These are phyloP conservation scores for Clarias magur DNA, from an alignment of 2,113 vertebrate genomes.

Conservation along the genomic window DNA sequence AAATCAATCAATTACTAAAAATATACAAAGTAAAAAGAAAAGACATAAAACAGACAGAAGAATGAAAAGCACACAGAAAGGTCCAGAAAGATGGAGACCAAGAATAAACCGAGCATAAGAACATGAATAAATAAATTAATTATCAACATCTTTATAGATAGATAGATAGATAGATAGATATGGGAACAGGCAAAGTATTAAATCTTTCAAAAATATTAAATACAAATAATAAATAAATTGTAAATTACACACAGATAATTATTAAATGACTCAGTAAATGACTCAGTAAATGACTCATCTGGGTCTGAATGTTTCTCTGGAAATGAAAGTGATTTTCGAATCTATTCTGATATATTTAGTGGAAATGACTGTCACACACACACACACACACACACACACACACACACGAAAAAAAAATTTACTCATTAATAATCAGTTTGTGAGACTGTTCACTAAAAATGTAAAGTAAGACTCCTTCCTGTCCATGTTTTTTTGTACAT, in stretches of 20 bases:
- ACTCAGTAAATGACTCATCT: not conserved
- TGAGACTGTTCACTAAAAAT: not conserved
- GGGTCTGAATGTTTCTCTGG: not conserved
- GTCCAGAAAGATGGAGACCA: too few species aligned
- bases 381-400: not conserved
- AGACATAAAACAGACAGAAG: too few species aligned
- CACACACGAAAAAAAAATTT: not conserved
- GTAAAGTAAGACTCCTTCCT: not conserved
- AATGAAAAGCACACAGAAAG: too few species aligned
- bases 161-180: too few species aligned
- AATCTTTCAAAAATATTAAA: not conserved
- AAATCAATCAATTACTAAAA: too few species aligned
- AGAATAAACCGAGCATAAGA: too few species aligned
- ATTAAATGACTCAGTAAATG: not conserved
- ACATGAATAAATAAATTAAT: too few species aligned
- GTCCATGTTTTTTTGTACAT: too few species aligned
- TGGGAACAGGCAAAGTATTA: not conserved
- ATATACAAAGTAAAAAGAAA: too few species aligned
- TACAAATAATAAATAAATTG: too few species aligned
- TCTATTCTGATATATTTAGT: not conserved
- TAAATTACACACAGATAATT: not conserved
- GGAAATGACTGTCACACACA: not conserved
- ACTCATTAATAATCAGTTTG: not conserved
- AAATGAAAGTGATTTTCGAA: not conserved
- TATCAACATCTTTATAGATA: too few species aligned